Base-by-base conservation (phyloP, 2,797 vertebrate genomes). In the Silurus aristotelis region DNA sequence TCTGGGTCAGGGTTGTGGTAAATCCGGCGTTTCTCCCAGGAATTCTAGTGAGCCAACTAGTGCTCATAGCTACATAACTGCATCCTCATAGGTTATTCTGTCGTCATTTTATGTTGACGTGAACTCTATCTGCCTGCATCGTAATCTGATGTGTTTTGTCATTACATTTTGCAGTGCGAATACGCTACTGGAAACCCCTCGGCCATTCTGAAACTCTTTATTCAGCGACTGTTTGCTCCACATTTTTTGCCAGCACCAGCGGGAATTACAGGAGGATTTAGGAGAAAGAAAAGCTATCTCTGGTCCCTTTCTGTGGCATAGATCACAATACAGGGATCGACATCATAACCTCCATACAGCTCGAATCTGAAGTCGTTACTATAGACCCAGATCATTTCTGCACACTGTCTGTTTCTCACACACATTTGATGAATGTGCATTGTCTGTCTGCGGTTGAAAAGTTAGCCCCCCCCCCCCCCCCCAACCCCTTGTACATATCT, bases 81-180 rank as follows among this genome's bases (percentile, higher is more conserved):
- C 84, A 46, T 83, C 63, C 73, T 82, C 76, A 70, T 86, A 84
- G 83, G 72, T 85, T 76, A 76, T 25, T 52, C 56, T 27, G 22
- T 68, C 60, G 38, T 88, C 12, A 56, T 86, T 86, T 84, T 48
- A 78, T 79, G 8, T 78, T 31, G 79, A 22, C 31, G 64, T 83
- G 19, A 17, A 56, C 60, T 71, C 79, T 2, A 25, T 84, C 14
- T 56, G 79, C 52, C 83, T 86, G 86, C 79, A 83, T 43, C 67
- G 82, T 66, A 77, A 77, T 83, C 22, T 10, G 22, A 78, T 61
- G 38, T 15, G 2, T 75, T 85, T 88, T 80, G 75, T 80, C 72
- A 10, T 83, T 83, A 22, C 67, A 52, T 52, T 7, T 27, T 10
- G 4, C 15, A 83, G 43, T 22, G 17, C 3, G 15, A 27, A 48